phyloP scores from a whole-genome alignment of 2,797 vertebrate species.

The Syngnathus acus region DNA sequence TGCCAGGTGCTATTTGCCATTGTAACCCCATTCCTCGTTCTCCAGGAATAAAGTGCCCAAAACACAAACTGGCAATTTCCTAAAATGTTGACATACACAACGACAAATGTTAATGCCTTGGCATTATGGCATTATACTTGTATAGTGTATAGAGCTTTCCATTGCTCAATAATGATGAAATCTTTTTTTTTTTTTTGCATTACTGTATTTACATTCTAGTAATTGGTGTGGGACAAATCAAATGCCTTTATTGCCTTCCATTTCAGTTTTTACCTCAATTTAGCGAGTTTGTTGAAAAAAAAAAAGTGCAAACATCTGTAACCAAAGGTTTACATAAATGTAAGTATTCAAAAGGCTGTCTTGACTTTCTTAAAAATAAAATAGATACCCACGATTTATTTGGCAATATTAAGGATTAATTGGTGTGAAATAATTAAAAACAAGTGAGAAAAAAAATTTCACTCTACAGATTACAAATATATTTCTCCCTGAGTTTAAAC shows the following conservation, averaged over 20 bases:
- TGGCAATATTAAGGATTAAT: neutral
- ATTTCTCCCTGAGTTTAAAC: constrained; percentile 17
- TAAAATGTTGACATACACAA: too few relatives aligned
- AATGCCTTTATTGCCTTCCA: too few relatives aligned
- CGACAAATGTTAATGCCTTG: neutral
- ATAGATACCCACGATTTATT: neutral
- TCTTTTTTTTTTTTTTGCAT: neutral
- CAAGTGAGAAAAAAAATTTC: too few relatives aligned
- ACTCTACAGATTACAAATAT: neutral
- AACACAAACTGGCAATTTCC: too few relatives aligned
- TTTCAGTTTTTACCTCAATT: neutral
- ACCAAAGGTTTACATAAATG: neutral
- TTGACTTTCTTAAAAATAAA: too few relatives aligned
- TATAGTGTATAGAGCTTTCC: neutral
- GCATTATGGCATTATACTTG: neutral
- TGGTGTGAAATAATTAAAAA: too few relatives aligned
- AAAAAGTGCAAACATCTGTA: neutral
- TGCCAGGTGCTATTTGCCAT: neutral
- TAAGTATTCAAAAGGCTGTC: neutral
- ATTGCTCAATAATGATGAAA: neutral
- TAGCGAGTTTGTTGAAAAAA: neutral
- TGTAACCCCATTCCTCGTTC: neutral
- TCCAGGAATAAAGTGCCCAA: neutral
- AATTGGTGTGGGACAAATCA: too few relatives aligned
- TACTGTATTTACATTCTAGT: too few relatives aligned